Percentiles rank a stretch among this genome's conserved stretches.
These are phyloP conservation scores for Apostichopus californicus DNA, from an alignment of 35 echinoderm and acorn worm genomes.

Conservation along the genomic window DNA sequence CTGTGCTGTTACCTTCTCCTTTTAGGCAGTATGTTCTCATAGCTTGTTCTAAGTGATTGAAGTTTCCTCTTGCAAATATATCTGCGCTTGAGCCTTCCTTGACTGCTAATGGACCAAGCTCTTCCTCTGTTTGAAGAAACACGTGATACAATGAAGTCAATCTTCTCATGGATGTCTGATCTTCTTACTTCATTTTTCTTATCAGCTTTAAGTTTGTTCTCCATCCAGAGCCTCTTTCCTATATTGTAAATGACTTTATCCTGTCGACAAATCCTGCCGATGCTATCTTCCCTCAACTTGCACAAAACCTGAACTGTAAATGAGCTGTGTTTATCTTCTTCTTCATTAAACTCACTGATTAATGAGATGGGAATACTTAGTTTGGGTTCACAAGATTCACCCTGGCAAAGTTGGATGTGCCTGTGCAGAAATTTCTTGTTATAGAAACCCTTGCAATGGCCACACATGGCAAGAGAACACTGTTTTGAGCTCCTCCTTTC, in stretches of 20 bases:
- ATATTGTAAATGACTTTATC: background rate
- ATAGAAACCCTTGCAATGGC: conserved; percentile 54
- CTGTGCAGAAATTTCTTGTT: conserved; percentile 1
- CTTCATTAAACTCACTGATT: background rate
- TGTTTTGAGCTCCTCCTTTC: background rate
- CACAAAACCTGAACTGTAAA: conserved; percentile 15
- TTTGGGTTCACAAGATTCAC: conserved; percentile 7
- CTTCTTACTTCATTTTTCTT: conserved; percentile 49
- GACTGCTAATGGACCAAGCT: conserved; percentile 20
- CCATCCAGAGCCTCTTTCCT: conserved; percentile 43
- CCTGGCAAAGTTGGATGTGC: conserved; percentile 28
- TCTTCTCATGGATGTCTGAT: conserved; percentile 32
- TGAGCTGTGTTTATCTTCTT: conserved; percentile 5
- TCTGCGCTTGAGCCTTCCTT: conserved; percentile 36
- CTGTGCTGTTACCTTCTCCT: background rate
- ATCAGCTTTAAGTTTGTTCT: conserved; percentile 30
- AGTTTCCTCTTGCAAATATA: conserved; percentile 52
- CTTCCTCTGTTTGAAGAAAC: conserved; percentile 35
- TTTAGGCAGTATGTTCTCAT: conserved; percentile 33
- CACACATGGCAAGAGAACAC: conserved; percentile 24
- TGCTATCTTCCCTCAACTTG: conserved; percentile 33
- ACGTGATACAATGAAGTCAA: conserved; percentile 11
- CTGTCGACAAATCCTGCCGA: conserved; percentile 8
- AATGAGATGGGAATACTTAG: background rate
- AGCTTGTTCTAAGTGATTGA: conserved; percentile 47